Evolutionary conservation across 2,113 vertebrate genomes (phyloP).

Genomic region (Ageneiosus marmoratus): DNA sequence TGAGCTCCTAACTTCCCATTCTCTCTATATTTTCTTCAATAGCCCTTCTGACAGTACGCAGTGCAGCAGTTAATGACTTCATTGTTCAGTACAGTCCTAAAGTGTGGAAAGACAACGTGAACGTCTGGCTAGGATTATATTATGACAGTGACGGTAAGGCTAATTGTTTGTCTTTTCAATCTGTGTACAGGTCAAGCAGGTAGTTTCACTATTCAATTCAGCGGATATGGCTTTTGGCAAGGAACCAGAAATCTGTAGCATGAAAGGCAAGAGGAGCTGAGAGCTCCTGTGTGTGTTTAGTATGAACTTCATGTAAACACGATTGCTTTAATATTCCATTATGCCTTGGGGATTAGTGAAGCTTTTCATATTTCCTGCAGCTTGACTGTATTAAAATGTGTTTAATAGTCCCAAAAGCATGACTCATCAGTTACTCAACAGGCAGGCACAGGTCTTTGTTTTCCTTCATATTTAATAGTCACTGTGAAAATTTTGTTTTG

Average conservation of each 20-base stretch:
- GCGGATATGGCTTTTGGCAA: background rate
- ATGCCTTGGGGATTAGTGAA: conserved; percentile 5
- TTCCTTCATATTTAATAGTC: background rate
- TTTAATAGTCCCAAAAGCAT: conserved; percentile 22
- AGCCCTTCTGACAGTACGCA: conserved; percentile 72
- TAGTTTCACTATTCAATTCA: background rate
- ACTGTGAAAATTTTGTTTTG: background rate
- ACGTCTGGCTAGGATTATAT: conserved; percentile 74
- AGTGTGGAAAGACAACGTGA: conserved; percentile 71
- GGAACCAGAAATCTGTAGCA: background rate
- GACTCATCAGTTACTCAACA: background rate
- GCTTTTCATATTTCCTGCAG: background rate
- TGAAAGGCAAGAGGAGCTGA: background rate
- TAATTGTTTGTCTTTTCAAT: conserved; percentile 4
- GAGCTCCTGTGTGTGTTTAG: background rate
- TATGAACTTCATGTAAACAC: background rate
- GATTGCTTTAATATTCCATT: background rate
- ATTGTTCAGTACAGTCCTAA: conserved; percentile 63
- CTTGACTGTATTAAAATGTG: conserved; percentile 25
- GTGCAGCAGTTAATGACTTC: conserved; percentile 67
- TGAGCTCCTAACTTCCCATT: background rate
- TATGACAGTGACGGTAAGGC: conserved; percentile 69
- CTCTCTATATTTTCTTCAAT: conserved; percentile 31
- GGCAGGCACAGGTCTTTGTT: background rate
- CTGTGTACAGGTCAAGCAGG: background rate